Percentiles rank a stretch among this genome's conserved stretches.
These are phyloP conservation scores for Axea sp. DNA, from an alignment of 2,888 invertebrate genomes.

Conservation along the genomic window DNA sequence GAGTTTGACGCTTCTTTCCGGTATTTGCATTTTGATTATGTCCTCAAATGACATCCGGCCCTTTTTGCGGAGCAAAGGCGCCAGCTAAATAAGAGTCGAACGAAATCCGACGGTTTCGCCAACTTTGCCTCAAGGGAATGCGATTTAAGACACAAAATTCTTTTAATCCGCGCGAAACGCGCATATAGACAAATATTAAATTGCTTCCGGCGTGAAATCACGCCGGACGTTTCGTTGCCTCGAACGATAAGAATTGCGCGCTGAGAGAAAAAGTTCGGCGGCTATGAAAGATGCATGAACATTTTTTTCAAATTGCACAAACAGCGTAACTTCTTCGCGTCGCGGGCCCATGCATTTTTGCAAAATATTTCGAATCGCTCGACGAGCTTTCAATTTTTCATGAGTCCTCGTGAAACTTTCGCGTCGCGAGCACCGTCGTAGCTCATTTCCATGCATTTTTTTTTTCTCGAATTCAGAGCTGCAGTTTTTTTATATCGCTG, in stretches of 20 bases:
- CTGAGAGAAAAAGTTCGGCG: conserved; percentile 9
- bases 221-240: not conserved
- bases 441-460: conserved; percentile 45
- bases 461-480: conserved; percentile 30
- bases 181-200: conserved; percentile 10
- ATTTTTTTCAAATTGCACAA: conserved; percentile 16
- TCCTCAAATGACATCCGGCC: not conserved
- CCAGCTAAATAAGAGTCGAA: not conserved
- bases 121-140: not conserved
- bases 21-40: conserved; percentile 34
- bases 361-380: conserved; percentile 40
- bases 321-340: conserved; percentile 19
- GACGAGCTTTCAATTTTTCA: conserved; percentile 44
- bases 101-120: not conserved
- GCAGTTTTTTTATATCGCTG: not conserved
- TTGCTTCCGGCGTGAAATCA: not conserved
- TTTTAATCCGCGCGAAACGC: conserved; percentile 23
- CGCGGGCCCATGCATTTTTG: conserved; percentile 10
- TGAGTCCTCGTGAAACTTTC: conserved; percentile 29
- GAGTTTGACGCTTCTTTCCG: conserved; percentile 17
- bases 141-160: conserved; percentile 2
- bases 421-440: not conserved
- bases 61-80: not conserved
- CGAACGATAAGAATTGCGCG: not conserved
- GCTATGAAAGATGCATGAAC: conserved; percentile 23